A percentile compares a stretch with the other conserved stretches of the same genome.
Evolutionary conservation across 2,797 vertebrate genomes (phyloP).

Genomic region (Tamandua tetradactyla): DNA sequence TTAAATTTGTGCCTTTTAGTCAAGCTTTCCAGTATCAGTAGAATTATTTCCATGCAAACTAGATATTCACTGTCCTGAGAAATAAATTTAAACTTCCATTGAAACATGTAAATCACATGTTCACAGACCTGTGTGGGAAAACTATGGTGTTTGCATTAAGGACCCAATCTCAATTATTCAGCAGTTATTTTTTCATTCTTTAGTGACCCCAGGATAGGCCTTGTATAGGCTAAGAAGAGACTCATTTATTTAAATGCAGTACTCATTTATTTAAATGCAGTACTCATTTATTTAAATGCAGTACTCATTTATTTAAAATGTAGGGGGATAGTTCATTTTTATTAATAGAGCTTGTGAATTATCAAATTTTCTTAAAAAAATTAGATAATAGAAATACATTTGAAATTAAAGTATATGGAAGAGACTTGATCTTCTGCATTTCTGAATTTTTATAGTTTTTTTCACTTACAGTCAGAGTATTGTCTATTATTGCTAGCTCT

Average conservation of each 20-base stretch:
- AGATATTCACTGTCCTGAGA: neutral
- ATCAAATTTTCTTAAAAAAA: neutral
- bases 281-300: conserved; percentile 8
- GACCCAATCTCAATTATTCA: neutral
- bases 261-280: conserved; percentile 10
- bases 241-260: no score
- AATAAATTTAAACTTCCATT: conserved; percentile 17
- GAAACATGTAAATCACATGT: neutral
- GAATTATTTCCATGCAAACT: conserved; percentile 45
- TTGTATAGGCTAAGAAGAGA: conserved; percentile 24
- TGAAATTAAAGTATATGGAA: conserved; percentile 1
- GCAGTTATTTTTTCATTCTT: conserved; percentile 6
- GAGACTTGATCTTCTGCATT: neutral
- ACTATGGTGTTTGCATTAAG: neutral
- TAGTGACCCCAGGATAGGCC: neutral
- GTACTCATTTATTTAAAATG: neutral
- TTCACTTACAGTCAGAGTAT: neutral
- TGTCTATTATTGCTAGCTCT: neutral
- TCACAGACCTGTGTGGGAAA: neutral
- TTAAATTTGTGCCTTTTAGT: conserved; percentile 8
- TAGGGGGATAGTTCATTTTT: conserved; percentile 40
- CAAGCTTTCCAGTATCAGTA: neutral
- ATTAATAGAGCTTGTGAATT: conserved; percentile 13
- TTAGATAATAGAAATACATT: neutral
- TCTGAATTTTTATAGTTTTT: conserved; percentile 14